phyloP scores from a whole-genome alignment of 2,113 vertebrate species.

The Peromyscus polionotus region DNA sequence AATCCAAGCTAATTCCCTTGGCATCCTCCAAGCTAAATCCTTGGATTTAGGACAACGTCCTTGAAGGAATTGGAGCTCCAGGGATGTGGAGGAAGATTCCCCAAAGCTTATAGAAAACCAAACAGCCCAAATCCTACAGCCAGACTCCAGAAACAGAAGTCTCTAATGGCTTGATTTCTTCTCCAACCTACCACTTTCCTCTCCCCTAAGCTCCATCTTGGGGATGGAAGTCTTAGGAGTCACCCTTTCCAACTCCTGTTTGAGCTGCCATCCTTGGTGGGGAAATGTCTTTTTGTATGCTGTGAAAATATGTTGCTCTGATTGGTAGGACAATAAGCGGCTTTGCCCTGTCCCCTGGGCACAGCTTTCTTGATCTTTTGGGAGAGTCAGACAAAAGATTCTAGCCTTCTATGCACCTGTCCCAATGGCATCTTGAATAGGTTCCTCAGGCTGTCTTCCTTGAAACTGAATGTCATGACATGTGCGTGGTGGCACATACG shows the following conservation, averaged over 20 bases:
- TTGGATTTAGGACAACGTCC: too few species aligned
- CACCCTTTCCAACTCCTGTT: fast-evolving
- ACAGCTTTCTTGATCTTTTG: neutral
- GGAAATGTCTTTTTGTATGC: too few species aligned
- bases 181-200: neutral
- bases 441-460: fast-evolving
- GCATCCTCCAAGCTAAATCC: fast-evolving
- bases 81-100: neutral
- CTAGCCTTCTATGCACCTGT: fast-evolving
- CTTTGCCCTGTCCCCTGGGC: neutral
- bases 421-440: fast-evolving
- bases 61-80: neutral
- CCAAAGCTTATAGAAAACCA: neutral
- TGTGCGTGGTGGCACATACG: neutral
- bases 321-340: too few species aligned
- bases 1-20: neutral
- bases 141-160: neutral
- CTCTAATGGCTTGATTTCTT: neutral
- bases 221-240: neutral
- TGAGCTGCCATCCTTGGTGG: neutral
- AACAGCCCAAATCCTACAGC: too few species aligned
- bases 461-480: fast-evolving
- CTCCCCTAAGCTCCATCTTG: neutral
- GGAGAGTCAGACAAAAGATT: neutral
- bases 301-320: too few species aligned